Percentiles rank a stretch among this genome's conserved stretches.
Evolutionary conservation across 1,140 invertebrate species (phyloP).

Genomic region (Cherax destructor): DNA sequence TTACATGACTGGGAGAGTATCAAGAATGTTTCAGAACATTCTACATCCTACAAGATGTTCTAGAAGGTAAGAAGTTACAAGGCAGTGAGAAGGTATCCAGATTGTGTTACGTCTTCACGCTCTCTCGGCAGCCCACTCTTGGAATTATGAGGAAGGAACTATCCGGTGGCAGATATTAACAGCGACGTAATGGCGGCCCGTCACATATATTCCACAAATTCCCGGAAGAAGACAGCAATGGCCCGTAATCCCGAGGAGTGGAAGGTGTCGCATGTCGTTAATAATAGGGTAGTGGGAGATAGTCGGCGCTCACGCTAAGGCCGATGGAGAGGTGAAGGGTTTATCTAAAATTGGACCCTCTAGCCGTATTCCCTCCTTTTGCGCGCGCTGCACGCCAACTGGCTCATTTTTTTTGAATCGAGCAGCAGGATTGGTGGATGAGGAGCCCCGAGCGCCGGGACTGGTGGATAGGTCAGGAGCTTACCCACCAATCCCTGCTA

Average conservation of each 20-base stretch:
- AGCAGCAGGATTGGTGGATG: neutral
- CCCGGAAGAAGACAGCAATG: neutral
- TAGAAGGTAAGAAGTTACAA: no score
- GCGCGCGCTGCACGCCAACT: neutral
- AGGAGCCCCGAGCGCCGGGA: neutral
- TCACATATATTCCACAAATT: neutral
- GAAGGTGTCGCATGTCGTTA: neutral
- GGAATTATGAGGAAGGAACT: neutral
- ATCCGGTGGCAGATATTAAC: neutral
- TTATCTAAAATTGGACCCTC: neutral
- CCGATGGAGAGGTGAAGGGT: neutral
- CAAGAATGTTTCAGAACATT: no score
- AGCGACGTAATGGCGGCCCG: neutral
- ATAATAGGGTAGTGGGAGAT: neutral
- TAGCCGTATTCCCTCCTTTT: neutral
- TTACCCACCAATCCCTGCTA: neutral
- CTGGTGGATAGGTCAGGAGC: no score
- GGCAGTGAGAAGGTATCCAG: no score
- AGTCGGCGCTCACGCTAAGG: neutral
- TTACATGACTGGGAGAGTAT: no score
- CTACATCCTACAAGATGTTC: no score
- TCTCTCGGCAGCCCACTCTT: neutral
- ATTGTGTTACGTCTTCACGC: no score
- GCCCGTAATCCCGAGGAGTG: neutral
- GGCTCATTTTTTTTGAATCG: neutral